Base-by-base conservation (phyloP, 2,113 vertebrate genomes). In the Bos indicus region DNA sequence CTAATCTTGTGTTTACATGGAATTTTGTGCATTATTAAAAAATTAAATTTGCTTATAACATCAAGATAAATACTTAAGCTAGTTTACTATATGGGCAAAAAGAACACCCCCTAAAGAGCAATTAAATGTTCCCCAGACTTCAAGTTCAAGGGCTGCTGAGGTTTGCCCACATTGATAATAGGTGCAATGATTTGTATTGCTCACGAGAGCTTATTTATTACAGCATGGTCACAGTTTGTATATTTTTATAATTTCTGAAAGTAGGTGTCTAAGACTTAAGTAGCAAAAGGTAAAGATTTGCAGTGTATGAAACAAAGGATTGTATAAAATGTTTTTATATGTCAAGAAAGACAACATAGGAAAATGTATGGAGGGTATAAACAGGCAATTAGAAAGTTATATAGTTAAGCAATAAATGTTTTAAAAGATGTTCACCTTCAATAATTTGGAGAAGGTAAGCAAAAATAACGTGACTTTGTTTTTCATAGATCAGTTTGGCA, bases 11-110 rank as follows among this genome's bases (percentile, higher is more conserved):
- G 15, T 96, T 97, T 43, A 13, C 46, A 17, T 59, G n/a, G 16
- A 60, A 88, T 51, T 71, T 8, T 71, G 52, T 95, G n/a, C 52
- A 23, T 81, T 93, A 30, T 40, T 81, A 23, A 25, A 94, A 84
- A 89, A 46, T 33, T 51, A 43, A 91, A 80, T n/a, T 13, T 36
- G 10, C 60, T 85, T 86, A 56, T 40, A 25, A 87, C 11, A 83
- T 13, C 14, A 74, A 36, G 48, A 86, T 91, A 57, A 62, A 40
- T 48, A 57, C 62, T 52, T 67, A n/a, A 52, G 6, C 25, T 85
- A 16, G 81, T 94, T 51, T 36, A 95, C 0, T 28, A 46, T 46
- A 13, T 30, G 56, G 56, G 40, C 7, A 78, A 84, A 78, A 90
- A 67, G 51, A 52, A 46, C 13, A 54, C 43, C 9, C 23, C 59